These are phyloP conservation scores for Erpornis zantholeuca DNA, from an alignment of 2,113 vertebrate species.

Conservation along the genomic window DNA sequence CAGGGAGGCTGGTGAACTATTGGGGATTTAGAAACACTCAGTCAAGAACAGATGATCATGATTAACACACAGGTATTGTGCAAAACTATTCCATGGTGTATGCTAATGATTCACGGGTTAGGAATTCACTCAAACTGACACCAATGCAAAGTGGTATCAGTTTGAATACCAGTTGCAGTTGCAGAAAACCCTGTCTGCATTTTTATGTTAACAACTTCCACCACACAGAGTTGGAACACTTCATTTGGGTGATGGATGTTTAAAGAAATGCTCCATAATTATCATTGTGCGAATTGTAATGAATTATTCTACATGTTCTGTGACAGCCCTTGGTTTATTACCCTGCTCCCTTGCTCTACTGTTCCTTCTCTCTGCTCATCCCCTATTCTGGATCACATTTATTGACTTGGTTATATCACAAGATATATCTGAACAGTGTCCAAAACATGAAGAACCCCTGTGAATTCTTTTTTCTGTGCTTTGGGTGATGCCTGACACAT, in stretches of 20 bases:
- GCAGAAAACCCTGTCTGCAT: not conserved
- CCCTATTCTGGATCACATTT: not conserved
- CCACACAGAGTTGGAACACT: not conserved
- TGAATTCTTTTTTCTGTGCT: not conserved
- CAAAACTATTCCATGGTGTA: not conserved
- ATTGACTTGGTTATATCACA: not conserved
- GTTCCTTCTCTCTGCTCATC: not conserved
- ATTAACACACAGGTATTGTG: not conserved
- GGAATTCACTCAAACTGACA: not conserved
- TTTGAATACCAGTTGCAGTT: not conserved
- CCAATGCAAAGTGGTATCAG: not conserved
- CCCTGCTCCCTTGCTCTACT: not conserved
- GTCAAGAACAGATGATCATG: not conserved
- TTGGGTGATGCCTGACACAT: not conserved
- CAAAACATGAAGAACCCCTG: not conserved
- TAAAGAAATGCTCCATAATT: not conserved
- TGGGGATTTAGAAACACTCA: not conserved
- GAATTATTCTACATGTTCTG: not conserved
- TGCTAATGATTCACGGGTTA: not conserved
- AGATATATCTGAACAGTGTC: not conserved
- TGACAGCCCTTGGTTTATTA: not conserved
- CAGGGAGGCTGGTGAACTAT: not conserved
- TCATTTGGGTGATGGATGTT: not conserved
- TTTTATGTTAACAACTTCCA: constrained; percentile 34
- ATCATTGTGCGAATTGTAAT: not conserved